A percentile compares a stretch with the other conserved stretches of the same genome.
Evolutionary conservation across 1,140 invertebrate genomes (phyloP).

Genomic region (Lordiphosa clarofinis): DNA sequence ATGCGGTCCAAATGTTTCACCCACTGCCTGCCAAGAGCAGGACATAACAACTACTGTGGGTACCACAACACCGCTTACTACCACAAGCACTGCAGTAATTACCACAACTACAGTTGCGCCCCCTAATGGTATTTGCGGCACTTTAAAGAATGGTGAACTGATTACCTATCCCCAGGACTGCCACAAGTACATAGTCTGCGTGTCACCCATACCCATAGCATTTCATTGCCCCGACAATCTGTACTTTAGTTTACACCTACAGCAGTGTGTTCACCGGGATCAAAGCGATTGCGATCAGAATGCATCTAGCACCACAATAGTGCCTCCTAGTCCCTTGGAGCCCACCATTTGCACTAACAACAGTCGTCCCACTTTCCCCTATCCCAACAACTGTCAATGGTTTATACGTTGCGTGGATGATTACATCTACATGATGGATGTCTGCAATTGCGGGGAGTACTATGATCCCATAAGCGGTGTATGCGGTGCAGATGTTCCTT

Average conservation of each 20-base stretch:
- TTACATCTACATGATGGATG: slow-evolving; percentile 63
- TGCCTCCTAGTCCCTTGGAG: slow-evolving; percentile 20
- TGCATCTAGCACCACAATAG: slow-evolving; percentile 14
- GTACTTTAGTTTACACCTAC: slow-evolving; percentile 42
- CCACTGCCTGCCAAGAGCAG: slow-evolving; percentile 45
- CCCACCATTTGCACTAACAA: slow-evolving; percentile 58
- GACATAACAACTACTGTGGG: slow-evolving; percentile 20
- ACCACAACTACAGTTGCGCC: slow-evolving; percentile 29
- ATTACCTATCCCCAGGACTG: slow-evolving; percentile 62
- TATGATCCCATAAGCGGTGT: slow-evolving; percentile 51
- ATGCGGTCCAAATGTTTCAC: slow-evolving; percentile 52
- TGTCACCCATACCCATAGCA: slow-evolving; percentile 57
- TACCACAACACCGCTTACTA: slow-evolving; percentile 17
- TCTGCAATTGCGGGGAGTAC: slow-evolving; percentile 61
- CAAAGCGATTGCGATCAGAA: slow-evolving; percentile 61
- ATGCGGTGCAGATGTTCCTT: slow-evolving; percentile 49
- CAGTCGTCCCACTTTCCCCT: slow-evolving; percentile 49
- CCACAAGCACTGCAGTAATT: slow-evolving; percentile 18
- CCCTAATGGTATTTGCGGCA: slow-evolving; percentile 44
- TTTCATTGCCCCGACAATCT: slow-evolving; percentile 50
- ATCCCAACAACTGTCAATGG: slow-evolving; percentile 59
- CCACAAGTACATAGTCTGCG: slow-evolving; percentile 69
- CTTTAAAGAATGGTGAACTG: slow-evolving; percentile 37
- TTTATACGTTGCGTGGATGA: slow-evolving; percentile 60
- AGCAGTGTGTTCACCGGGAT: slow-evolving; percentile 42